These are phyloP conservation scores for Triops longicaudatus DNA, from an alignment of 1,140 invertebrate genomes.

Conservation along the genomic window DNA sequence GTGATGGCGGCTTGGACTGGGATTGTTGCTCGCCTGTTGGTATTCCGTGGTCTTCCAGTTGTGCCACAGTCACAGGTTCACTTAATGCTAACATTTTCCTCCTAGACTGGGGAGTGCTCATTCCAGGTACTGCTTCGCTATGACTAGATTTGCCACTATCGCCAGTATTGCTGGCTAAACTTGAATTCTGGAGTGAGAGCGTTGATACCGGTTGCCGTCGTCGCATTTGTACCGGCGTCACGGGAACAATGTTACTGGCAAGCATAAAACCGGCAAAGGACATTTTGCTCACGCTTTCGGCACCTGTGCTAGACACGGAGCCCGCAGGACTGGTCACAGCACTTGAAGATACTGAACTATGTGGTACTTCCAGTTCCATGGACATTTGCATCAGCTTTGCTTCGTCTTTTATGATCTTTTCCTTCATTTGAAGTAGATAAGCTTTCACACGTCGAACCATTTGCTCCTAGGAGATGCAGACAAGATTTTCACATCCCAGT, in stretches of 20 bases:
- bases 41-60: background rate
- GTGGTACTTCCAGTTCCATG: conserved; percentile 72
- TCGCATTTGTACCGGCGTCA: conserved; percentile 45
- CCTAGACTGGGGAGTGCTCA: conserved; percentile 89
- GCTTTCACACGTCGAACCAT: conserved; percentile 94
- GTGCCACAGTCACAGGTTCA: conserved; percentile 70
- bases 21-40: background rate
- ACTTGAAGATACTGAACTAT: conserved; percentile 42
- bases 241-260: conserved; percentile 35
- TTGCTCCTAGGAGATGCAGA: conserved; percentile 54
- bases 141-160: conserved; percentile 37
- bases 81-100: conserved; percentile 83
- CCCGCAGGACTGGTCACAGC: conserved; percentile 15
- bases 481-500: background rate
- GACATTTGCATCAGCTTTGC: conserved; percentile 79
- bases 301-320: background rate
- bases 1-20: conserved; percentile 36
- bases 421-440: conserved; percentile 81
- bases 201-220: conserved; percentile 79
- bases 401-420: conserved; percentile 81
- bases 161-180: conserved; percentile 72
- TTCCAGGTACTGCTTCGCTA: conserved; percentile 62
- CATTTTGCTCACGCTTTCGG: background rate
- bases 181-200: conserved; percentile 62
- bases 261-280: conserved; percentile 19